These are phyloP conservation scores for Drosophila bocki DNA, from an alignment of 1,140 invertebrate species.

Conservation along the genomic window DNA sequence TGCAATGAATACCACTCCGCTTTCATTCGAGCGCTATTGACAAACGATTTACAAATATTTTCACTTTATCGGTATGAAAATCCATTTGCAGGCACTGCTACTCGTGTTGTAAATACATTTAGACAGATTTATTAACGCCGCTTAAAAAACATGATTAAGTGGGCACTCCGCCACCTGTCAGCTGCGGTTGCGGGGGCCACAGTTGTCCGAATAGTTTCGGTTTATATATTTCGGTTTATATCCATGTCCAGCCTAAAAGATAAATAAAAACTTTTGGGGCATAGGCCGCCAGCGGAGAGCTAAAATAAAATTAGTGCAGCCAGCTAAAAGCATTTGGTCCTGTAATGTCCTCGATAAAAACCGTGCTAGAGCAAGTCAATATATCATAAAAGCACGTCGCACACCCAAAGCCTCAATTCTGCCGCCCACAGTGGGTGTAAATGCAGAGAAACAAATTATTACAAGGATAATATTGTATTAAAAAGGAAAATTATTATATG, in stretches of 20 bases:
- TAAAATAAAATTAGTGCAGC: slow-evolving; percentile 77
- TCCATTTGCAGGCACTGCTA: slow-evolving; percentile 51
- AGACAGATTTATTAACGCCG: slow-evolving; percentile 52
- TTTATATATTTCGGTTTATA: slow-evolving; percentile 27
- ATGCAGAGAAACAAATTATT: slow-evolving; percentile 12
- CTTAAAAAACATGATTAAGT: slow-evolving; percentile 52
- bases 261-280: slow-evolving; percentile 39
- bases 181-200: slow-evolving; percentile 23
- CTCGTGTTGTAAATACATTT: slow-evolving; percentile 38
- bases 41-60: slow-evolving; percentile 43
- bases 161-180: slow-evolving; percentile 33
- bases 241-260: slow-evolving; percentile 4
- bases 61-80: slow-evolving; percentile 54
- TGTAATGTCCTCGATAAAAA: slow-evolving; percentile 64
- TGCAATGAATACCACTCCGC: slow-evolving; percentile 24
- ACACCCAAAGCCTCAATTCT: slow-evolving; percentile 48
- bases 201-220: slow-evolving; percentile 3
- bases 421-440: slow-evolving; percentile 16
- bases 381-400: slow-evolving; percentile 81
- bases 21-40: slow-evolving; percentile 16
- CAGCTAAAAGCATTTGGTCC: slow-evolving; percentile 69
- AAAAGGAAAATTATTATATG: too few species aligned
- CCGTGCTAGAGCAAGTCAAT: slow-evolving; percentile 66
- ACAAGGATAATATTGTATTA: background rate
- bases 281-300: slow-evolving; percentile 35